Evolutionary conservation across 2,888 invertebrate genomes (phyloP).

Genomic region (Hydroisotoma schaefferi): DNA sequence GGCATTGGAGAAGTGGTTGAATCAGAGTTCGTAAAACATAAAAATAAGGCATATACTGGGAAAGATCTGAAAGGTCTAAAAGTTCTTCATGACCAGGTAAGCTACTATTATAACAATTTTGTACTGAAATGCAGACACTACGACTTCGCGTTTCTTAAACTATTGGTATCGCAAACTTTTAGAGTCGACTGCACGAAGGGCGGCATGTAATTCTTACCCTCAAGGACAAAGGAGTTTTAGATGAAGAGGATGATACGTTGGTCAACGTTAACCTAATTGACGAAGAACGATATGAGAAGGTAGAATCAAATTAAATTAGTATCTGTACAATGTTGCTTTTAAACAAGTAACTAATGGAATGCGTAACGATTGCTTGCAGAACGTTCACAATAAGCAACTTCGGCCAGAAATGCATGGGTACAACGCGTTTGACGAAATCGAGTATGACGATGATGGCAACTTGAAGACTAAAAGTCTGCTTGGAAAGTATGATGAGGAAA

Average conservation of each 20-base stretch:
- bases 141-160: not conserved
- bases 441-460: slow-evolving; percentile 58
- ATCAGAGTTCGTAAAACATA: slow-evolving; percentile 64
- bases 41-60: slow-evolving; percentile 64
- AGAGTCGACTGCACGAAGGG: slow-evolving; percentile 68
- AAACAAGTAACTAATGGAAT: no score
- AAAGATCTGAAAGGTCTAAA: slow-evolving; percentile 73
- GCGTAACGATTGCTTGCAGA: slow-evolving; percentile 58
- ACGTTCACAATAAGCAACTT: slow-evolving; percentile 76
- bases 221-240: slow-evolving; percentile 85
- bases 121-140: not conserved
- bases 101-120: slow-evolving; percentile 18
- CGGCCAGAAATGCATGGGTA: slow-evolving; percentile 70
- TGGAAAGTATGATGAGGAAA: slow-evolving; percentile 92
- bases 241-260: slow-evolving; percentile 79
- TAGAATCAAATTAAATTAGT: slow-evolving; percentile 48
- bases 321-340: not conserved
- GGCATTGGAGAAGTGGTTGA: slow-evolving; percentile 82
- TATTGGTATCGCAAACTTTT: slow-evolving; percentile 41
- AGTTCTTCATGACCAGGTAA: slow-evolving; percentile 75
- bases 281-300: slow-evolving; percentile 76
- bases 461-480: slow-evolving; percentile 65
- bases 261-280: slow-evolving; percentile 88
- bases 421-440: slow-evolving; percentile 77
- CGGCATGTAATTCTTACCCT: slow-evolving; percentile 83